A percentile compares a stretch with the other conserved stretches of the same genome.
phyloP scores from a whole-genome alignment of 2,888 invertebrate genomes.

The Yponomeuta cagnagella region DNA sequence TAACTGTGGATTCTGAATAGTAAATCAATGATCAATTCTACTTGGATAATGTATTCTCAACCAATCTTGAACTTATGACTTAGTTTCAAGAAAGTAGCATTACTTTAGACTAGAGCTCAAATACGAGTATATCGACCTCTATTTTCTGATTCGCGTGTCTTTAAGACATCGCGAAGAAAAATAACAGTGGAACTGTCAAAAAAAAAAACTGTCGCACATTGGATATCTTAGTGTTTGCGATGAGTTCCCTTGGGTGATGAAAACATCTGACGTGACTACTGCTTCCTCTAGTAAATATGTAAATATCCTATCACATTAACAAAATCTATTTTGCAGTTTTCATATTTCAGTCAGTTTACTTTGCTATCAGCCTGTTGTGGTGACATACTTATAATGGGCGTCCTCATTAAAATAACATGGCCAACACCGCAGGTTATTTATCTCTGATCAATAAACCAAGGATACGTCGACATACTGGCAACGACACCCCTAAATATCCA shows the following conservation, averaged over 20 bases:
- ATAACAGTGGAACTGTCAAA: no score
- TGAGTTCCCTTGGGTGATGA: not conserved
- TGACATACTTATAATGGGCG: not conserved
- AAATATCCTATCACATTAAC: not conserved
- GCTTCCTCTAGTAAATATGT: no score
- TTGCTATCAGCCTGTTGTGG: not conserved
- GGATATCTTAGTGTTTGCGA: not conserved
- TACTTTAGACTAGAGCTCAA: no score
- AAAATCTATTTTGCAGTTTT: not conserved
- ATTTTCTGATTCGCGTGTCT: no score
- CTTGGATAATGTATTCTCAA: no score
- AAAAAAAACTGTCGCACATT: not conserved
- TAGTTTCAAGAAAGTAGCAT: no score
- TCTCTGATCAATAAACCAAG: not conserved
- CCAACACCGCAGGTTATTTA: not conserved
- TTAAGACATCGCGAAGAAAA: no score
- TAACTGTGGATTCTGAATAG: no score
- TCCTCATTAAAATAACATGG: not conserved
- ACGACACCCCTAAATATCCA: no score
- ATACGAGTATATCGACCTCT: no score
- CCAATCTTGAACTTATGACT: no score
- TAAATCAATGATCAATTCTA: no score
- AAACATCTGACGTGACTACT: not conserved
- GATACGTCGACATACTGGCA: not conserved
- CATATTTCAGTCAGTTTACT: not conserved